A percentile compares a stretch with the other conserved stretches of the same genome.
Conservation (phyloP, 2,797 vertebrate genomes). For the Geotria australis region DNA sequence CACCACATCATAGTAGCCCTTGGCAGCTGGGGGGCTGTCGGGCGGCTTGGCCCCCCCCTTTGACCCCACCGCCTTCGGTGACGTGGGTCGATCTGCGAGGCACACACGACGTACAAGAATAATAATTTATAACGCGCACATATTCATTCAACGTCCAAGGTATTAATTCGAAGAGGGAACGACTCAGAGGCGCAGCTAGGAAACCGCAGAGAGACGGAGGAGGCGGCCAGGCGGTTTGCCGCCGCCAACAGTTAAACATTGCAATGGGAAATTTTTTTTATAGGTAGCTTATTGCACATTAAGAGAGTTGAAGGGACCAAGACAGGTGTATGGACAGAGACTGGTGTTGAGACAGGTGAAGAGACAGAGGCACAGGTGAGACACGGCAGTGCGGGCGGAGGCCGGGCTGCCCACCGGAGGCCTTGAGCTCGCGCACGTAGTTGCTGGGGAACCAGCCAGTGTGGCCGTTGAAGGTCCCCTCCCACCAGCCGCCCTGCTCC, state of each 20-base stretch:
- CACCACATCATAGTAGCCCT: constrained; percentile 94
- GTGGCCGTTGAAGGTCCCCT: constrained; percentile 46
- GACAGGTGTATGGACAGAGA: not conserved
- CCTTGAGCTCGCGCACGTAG: constrained; percentile 81
- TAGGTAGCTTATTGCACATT: too few species aligned
- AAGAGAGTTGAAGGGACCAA: not conserved
- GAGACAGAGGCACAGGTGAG: not conserved
- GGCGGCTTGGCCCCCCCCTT: constrained; percentile 85
- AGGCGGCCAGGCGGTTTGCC: too few species aligned
- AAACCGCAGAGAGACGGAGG: not conserved
- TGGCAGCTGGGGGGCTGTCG: constrained; percentile 63
- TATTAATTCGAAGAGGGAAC: not conserved
- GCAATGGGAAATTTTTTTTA: too few species aligned
- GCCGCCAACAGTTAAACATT: too few species aligned
- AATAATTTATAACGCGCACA: too few species aligned
- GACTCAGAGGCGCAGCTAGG: not conserved
- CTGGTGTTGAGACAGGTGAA: not conserved
- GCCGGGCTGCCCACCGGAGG: constrained; percentile 32
- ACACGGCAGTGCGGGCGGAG: not conserved
- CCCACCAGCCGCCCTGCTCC: constrained; percentile 98
- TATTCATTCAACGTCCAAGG: not conserved
- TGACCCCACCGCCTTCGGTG: constrained; percentile 65
- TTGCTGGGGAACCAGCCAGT: constrained; percentile 97
- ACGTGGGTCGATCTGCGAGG: constrained; percentile 57
- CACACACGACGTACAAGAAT: constrained; percentile 2